phyloP scores from a whole-genome alignment of 2,797 vertebrate genomes.

The Typhlichthys subterraneus region DNA sequence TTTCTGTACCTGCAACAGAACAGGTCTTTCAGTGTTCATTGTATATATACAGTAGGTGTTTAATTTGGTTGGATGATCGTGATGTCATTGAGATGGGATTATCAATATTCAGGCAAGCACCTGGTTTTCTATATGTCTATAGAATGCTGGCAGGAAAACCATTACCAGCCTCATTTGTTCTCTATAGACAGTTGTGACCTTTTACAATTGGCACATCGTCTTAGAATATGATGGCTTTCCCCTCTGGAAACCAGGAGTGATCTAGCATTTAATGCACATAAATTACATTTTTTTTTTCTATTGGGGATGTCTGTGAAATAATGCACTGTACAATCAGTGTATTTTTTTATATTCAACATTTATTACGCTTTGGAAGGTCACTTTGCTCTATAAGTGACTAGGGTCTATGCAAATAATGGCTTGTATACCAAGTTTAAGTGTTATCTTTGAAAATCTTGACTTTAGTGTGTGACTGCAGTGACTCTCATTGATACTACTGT shows the following conservation, averaged over 20 bases:
- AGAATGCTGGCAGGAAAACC: conserved; percentile 71
- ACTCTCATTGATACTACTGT: too few relatives aligned
- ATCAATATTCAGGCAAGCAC: conserved; percentile 76
- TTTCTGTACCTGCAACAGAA: conserved; percentile 28
- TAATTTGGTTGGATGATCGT: conserved; percentile 67
- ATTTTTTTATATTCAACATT: conserved; percentile 32
- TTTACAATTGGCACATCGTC: conserved; percentile 72
- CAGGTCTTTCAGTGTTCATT: conserved; percentile 41
- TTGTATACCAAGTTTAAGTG: conserved; percentile 11
- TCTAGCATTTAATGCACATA: conserved; percentile 68
- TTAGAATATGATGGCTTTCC: conserved; percentile 71
- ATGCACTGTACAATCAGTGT: conserved; percentile 40
- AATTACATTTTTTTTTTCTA: conserved; percentile 51
- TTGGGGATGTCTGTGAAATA: conserved; percentile 19
- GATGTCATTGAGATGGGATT: conserved; percentile 71
- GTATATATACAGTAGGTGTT: conserved; percentile 33
- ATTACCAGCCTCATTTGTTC: conserved; percentile 75
- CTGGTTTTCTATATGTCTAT: conserved; percentile 72
- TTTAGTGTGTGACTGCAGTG: too few relatives aligned
- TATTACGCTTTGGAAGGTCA: conserved; percentile 18
- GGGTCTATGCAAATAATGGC: background rate
- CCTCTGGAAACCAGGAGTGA: conserved; percentile 63
- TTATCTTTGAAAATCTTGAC: background rate
- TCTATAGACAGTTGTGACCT: conserved; percentile 77
- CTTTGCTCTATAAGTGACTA: conserved; percentile 12